Conservation (phyloP, 2,888 invertebrate genomes). For the Chaitophorus viminalis region DNA sequence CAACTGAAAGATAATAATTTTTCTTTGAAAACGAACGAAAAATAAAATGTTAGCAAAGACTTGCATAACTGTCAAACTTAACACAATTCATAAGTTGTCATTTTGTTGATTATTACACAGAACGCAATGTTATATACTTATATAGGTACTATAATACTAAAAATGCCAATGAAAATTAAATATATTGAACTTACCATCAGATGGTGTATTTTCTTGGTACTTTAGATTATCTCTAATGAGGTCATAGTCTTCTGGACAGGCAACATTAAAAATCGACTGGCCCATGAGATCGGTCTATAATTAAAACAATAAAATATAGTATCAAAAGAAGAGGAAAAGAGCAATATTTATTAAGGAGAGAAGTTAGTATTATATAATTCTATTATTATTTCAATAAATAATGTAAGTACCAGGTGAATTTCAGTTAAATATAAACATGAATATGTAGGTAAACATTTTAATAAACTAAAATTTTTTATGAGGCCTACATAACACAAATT, state of each 20-base stretch:
- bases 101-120: background rate
- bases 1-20: too few relatives aligned
- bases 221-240: conserved; percentile 71
- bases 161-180: background rate
- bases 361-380: background rate
- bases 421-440: background rate
- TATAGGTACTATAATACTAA: too few relatives aligned
- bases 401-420: too few relatives aligned
- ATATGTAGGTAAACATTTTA: background rate
- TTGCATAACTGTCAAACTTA: too few relatives aligned
- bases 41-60: too few relatives aligned
- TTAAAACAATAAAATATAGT: conserved; percentile 56
- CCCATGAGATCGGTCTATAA: conserved; percentile 84
- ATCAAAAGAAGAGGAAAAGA: background rate
- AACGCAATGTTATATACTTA: too few relatives aligned
- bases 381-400: too few relatives aligned
- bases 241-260: conserved; percentile 82
- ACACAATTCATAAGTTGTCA: background rate
- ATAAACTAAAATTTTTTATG: conserved; percentile 24
- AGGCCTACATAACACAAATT: background rate
- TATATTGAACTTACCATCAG: background rate
- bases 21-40: too few relatives aligned
- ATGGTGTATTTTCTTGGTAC: background rate
- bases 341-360: background rate
- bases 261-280: conserved; percentile 82